These are phyloP conservation scores for Tribolium madens DNA, from an alignment of 1,140 invertebrate genomes.

Conservation along the genomic window DNA sequence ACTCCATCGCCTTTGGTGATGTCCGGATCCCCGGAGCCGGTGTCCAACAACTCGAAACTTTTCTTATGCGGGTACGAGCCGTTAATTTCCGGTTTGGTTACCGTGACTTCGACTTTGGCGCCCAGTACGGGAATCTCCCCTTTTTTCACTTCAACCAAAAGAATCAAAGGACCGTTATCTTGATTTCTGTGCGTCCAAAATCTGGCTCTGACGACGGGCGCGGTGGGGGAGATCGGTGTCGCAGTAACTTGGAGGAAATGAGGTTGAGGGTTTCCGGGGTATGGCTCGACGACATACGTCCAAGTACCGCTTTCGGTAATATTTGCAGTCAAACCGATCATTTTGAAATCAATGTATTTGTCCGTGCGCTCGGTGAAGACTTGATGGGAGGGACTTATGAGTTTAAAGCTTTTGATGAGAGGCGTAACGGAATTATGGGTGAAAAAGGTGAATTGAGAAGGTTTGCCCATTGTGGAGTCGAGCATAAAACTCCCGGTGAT, in stretches of 20 bases:
- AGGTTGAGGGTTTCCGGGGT: constrained; percentile 70
- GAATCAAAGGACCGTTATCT: constrained; percentile 63
- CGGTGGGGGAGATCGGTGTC: constrained; percentile 63
- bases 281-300: constrained; percentile 71
- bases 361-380: constrained; percentile 65
- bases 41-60: constrained; percentile 70
- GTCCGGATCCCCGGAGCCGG: constrained; percentile 76
- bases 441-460: constrained; percentile 67
- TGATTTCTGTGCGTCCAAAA: constrained; percentile 64
- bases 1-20: constrained; percentile 75
- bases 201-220: constrained; percentile 64
- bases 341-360: constrained; percentile 67
- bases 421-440: constrained; percentile 67
- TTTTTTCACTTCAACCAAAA: constrained; percentile 70
- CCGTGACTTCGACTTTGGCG: constrained; percentile 69
- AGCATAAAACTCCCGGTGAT: constrained; percentile 68
- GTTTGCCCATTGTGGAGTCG: constrained; percentile 66
- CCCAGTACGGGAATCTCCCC: constrained; percentile 68
- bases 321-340: constrained; percentile 67
- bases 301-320: constrained; percentile 71
- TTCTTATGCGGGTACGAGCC: constrained; percentile 65
- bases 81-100: constrained; percentile 64
- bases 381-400: constrained; percentile 67
- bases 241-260: constrained; percentile 71
- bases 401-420: constrained; percentile 65